A percentile compares a stretch with the other conserved stretches of the same genome.
Conservation (phyloP, 2,113 vertebrate species). For the Anarrhichthys ocellatus region DNA sequence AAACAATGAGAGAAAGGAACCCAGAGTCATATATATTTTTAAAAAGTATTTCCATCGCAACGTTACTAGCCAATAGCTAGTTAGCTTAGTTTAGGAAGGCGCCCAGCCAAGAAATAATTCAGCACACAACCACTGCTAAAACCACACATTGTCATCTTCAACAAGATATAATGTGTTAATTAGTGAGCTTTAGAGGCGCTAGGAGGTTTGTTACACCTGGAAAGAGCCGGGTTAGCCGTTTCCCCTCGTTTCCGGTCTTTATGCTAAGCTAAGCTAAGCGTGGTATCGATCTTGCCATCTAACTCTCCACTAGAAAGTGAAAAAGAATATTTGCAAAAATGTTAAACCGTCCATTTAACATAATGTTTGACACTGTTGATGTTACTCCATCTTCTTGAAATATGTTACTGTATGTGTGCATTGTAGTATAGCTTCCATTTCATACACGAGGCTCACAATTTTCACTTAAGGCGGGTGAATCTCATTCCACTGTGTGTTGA, state of each 20-base stretch:
- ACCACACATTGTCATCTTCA: neutral
- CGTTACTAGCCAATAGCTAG: neutral
- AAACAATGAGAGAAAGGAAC: neutral
- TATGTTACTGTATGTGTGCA: slow-evolving; percentile 65
- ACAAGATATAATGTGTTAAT: neutral
- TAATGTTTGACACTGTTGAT: neutral
- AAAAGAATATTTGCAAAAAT: neutral
- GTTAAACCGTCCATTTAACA: slow-evolving; percentile 6
- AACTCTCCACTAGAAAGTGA: slow-evolving; percentile 11
- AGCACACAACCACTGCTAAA: neutral
- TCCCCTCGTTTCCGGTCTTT: neutral
- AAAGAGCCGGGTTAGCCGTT: neutral
- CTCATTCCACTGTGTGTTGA: slow-evolving; percentile 50
- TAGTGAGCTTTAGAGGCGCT: neutral
- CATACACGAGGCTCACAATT: slow-evolving; percentile 67
- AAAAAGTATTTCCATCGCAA: neutral
- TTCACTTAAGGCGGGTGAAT: slow-evolving; percentile 76
- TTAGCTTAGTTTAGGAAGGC: slow-evolving; percentile 10
- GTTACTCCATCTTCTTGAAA: slow-evolving; percentile 14
- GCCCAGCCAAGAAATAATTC: neutral
- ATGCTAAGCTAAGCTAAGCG: slow-evolving; percentile 1
- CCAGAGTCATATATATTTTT: neutral
- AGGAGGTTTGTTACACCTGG: neutral
- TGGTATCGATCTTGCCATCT: neutral
- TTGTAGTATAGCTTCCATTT: slow-evolving; percentile 63